Percentiles rank a stretch among this genome's conserved stretches.
Evolutionary conservation across 1,140 invertebrate species (phyloP).

Genomic region (Drosophila truncata): DNA sequence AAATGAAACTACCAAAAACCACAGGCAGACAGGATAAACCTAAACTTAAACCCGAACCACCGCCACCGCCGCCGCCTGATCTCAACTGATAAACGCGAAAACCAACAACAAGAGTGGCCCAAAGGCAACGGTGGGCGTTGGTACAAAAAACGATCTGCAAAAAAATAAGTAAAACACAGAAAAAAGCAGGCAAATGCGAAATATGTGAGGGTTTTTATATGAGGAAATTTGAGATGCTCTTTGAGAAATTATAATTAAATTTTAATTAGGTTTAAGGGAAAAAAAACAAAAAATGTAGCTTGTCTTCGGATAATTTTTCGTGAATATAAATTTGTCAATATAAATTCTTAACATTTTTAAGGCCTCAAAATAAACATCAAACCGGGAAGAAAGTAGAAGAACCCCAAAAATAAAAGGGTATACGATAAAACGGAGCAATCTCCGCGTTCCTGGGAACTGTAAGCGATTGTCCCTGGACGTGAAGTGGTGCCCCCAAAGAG

Average conservation of each 20-base stretch:
- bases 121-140: constrained; percentile 73
- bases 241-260: neutral
- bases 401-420: constrained; percentile 3
- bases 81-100: constrained; percentile 82
- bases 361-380: neutral
- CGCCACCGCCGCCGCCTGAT: constrained; percentile 58
- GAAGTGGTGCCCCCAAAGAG: constrained; percentile 30
- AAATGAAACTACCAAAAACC: constrained; percentile 66
- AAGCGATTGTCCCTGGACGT: constrained; percentile 34
- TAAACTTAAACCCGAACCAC: constrained; percentile 21
- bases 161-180: constrained; percentile 41
- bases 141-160: constrained; percentile 58
- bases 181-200: constrained; percentile 18
- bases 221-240: constrained; percentile 12
- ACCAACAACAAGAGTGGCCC: constrained; percentile 58
- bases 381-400: neutral
- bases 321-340: too few relatives aligned
- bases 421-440: constrained; percentile 1
- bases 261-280: neutral
- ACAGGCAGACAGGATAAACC: constrained; percentile 71
- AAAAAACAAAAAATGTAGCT: too few relatives aligned
- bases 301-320: too few relatives aligned
- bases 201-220: neutral
- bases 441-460: constrained; percentile 67
- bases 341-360: neutral